phyloP scores from a whole-genome alignment of 2,797 vertebrate genomes.

The Spheniscus humboldti region DNA sequence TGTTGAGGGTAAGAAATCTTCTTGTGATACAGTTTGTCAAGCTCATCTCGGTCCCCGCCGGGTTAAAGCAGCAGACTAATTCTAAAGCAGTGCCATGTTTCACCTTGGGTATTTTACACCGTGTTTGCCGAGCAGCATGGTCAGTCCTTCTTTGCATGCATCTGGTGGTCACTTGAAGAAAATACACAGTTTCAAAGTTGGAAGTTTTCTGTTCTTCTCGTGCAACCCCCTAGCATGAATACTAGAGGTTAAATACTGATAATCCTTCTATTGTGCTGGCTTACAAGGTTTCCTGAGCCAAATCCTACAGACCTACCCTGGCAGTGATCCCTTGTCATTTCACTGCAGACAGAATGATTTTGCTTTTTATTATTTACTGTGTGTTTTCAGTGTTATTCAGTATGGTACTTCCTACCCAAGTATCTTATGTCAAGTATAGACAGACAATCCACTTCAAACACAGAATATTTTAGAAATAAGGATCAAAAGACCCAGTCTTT shows the following conservation, averaged over 20 bases:
- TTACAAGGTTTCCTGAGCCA: neutral
- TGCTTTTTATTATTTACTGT: neutral
- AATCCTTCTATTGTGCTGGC: accelerated
- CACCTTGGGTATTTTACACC: neutral
- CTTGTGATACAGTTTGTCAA: conserved; percentile 58
- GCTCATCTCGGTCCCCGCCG: conserved; percentile 35
- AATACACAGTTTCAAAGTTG: neutral
- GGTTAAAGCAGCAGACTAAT: conserved; percentile 55
- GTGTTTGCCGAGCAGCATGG: neutral
- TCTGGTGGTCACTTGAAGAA: neutral
- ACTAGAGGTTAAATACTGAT: neutral
- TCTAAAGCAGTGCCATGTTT: neutral
- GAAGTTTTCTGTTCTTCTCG: neutral
- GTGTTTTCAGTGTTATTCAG: neutral
- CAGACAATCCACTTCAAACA: neutral
- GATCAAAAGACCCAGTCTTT: neutral
- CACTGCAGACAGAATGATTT: neutral
- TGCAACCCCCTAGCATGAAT: neutral
- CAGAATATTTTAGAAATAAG: neutral
- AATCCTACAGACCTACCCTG: neutral
- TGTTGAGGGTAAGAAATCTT: conserved; percentile 92
- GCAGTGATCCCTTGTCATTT: neutral
- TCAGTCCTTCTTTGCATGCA: neutral
- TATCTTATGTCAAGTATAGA: neutral
- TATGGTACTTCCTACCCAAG: neutral